These are phyloP conservation scores for Lomographa bimaculata DNA, from an alignment of 2,888 invertebrate genomes.

Conservation along the genomic window DNA sequence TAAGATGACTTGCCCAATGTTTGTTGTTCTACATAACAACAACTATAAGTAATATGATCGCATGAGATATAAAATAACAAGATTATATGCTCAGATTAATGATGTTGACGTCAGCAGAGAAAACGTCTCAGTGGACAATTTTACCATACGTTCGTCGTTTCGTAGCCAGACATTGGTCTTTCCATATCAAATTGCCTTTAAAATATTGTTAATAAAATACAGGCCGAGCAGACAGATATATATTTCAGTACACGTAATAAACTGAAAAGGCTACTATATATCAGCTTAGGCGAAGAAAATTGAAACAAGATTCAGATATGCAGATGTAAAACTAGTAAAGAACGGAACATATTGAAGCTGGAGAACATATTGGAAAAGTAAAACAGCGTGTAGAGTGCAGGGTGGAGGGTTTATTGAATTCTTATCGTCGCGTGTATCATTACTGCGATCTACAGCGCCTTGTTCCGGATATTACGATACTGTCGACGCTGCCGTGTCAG, in stretches of 20 bases:
- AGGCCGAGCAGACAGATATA: no score
- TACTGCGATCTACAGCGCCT: constrained; percentile 14
- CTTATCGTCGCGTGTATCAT: constrained; percentile 22
- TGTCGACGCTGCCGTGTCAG: constrained; percentile 20
- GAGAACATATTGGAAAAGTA: constrained; percentile 25
- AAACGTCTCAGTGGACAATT: no score
- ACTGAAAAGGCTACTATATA: constrained; percentile 7
- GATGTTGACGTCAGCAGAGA: no score
- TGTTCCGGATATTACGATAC: constrained; percentile 41
- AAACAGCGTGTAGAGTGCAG: constrained; percentile 23
- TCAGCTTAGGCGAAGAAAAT: constrained; percentile 16
- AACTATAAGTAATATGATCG: no score
- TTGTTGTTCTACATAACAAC: no score
- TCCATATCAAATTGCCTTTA: no score
- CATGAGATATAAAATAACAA: no score
- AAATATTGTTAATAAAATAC: no score
- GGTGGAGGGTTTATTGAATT: constrained; percentile 17
- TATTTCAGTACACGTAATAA: constrained; percentile 1
- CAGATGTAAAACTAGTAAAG: constrained; percentile 24
- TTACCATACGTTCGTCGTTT: no score
- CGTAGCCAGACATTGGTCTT: no score
- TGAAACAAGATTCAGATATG: constrained; percentile 24
- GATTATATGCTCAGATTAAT: no score
- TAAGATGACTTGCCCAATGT: no score
- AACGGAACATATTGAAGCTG: constrained; percentile 28